Conservation (phyloP, 2,797 vertebrate species). For the Philypnodon macrostomus region DNA sequence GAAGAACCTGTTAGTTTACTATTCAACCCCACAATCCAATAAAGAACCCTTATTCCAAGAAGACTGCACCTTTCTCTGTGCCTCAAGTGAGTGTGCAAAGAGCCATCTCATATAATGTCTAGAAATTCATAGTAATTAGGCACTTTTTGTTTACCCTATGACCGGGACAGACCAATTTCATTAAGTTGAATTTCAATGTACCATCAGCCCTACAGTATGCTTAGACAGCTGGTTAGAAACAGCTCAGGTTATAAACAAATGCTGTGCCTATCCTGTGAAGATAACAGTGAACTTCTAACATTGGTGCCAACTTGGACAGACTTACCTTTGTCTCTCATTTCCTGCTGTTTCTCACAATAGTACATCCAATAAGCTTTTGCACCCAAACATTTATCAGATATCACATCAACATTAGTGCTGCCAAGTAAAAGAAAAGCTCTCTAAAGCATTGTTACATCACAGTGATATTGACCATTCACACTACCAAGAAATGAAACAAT, state of each 20-base stretch:
- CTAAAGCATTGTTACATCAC: too few relatives aligned
- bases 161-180: too few relatives aligned
- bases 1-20: conserved; percentile 18
- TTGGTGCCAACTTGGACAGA: background rate
- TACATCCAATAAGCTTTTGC: conserved; percentile 1
- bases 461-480: too few relatives aligned
- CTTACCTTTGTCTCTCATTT: background rate
- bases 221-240: too few relatives aligned
- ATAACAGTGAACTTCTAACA: background rate
- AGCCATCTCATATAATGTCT: too few relatives aligned
- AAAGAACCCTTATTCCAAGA: background rate
- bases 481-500: too few relatives aligned
- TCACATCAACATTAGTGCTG: background rate
- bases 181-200: background rate
- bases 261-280: background rate
- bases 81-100: background rate
- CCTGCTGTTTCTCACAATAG: background rate
- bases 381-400: background rate
- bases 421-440: background rate
- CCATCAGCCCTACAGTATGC: background rate
- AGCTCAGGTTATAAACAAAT: too few relatives aligned
- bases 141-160: too few relatives aligned
- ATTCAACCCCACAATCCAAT: conserved; percentile 1
- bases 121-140: too few relatives aligned
- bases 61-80: background rate